These are phyloP conservation scores for Yoshiicerus persimilis DNA, from an alignment of 1,140 invertebrate genomes.

Conservation along the genomic window DNA sequence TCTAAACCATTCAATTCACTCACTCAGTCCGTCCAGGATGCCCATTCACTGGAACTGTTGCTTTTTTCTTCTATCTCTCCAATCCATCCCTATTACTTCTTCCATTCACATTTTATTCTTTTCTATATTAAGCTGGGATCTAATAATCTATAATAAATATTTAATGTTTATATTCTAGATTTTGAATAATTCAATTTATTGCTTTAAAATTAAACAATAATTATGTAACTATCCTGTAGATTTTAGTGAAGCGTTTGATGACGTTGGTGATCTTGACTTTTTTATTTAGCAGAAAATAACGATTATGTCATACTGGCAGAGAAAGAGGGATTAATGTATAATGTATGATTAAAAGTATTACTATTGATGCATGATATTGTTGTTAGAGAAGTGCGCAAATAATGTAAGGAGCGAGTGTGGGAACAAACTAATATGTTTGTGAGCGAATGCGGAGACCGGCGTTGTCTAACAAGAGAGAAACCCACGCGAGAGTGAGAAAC, in stretches of 20 bases:
- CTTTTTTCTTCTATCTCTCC: background rate
- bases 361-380: background rate
- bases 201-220: no score
- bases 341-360: background rate
- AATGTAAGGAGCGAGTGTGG: background rate
- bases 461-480: background rate
- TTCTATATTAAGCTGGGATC: no score
- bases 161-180: no score
- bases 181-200: no score
- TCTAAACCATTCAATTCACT: conserved; percentile 17
- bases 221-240: no score
- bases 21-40: background rate
- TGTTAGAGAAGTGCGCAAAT: background rate
- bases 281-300: background rate
- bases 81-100: background rate
- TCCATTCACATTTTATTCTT: background rate
- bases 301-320: background rate
- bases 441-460: background rate
- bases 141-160: no score
- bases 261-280: no score
- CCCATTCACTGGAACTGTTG: conserved; percentile 18
- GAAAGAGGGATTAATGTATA: background rate
- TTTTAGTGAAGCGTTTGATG: no score
- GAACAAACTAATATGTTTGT: background rate
- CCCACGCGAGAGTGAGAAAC: background rate